Conservation (phyloP, 2,888 invertebrate genomes). For the Myopa testacea region DNA sequence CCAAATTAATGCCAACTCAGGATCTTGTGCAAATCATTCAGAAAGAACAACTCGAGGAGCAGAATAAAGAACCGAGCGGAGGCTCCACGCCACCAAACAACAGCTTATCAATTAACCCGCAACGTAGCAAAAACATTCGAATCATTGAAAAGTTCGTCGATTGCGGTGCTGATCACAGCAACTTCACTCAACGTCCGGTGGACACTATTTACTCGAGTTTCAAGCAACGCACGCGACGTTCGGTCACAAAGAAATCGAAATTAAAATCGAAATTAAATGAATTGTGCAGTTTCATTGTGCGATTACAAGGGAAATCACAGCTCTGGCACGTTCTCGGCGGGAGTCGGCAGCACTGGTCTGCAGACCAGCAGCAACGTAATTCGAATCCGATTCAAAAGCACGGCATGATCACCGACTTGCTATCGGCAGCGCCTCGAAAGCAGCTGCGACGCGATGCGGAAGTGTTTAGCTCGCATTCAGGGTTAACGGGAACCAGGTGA, state of each 20-base stretch:
- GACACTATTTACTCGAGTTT: too few species aligned
- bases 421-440: too few species aligned
- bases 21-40: background rate
- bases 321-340: background rate
- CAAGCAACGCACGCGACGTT: too few species aligned
- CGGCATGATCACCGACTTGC: too few species aligned
- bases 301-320: too few species aligned
- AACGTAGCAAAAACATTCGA: background rate
- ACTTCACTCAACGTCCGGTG: slow-evolving; percentile 3
- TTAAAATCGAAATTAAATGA: too few species aligned
- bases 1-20: background rate
- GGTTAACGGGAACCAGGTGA: too few species aligned
- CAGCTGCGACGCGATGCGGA: too few species aligned
- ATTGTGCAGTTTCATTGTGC: too few species aligned
- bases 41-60: background rate
- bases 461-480: too few species aligned
- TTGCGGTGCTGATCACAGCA: background rate
- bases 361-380: background rate
- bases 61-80: background rate
- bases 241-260: too few species aligned
- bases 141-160: background rate
- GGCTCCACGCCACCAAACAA: background rate
- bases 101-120: slow-evolving; percentile 4
- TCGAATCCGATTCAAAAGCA: too few species aligned
- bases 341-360: background rate